Conservation (phyloP, 2,113 vertebrate species). For the Scytalopus superciliaris region DNA sequence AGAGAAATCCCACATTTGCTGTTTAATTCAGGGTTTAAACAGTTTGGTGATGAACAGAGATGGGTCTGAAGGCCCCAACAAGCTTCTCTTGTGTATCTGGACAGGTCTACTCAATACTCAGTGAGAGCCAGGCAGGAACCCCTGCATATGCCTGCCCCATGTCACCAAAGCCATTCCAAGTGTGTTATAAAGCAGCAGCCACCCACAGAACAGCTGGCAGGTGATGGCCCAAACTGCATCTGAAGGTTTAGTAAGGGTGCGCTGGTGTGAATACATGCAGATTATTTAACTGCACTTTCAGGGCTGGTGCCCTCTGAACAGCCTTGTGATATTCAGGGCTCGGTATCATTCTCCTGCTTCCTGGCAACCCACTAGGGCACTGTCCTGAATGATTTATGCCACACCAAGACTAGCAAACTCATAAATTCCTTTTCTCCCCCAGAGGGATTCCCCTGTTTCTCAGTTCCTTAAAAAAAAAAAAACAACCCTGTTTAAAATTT, state of each 20-base stretch:
- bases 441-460: constrained; percentile 7
- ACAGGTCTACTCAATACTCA: not conserved
- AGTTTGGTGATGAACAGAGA: not conserved
- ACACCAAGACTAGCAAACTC: not conserved
- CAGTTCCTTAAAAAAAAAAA: not conserved
- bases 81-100: not conserved
- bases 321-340: not conserved
- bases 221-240: accelerated
- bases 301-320: not conserved
- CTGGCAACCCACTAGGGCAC: not conserved
- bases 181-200: accelerated
- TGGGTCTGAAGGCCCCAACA: not conserved
- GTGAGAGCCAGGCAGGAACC: not conserved
- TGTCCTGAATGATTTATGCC: not conserved
- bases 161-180: not conserved
- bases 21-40: not conserved
- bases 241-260: not conserved
- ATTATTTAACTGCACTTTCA: not conserved
- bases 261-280: not conserved
- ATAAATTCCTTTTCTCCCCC: constrained; percentile 5
- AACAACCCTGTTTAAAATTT: constrained; percentile 14
- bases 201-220: accelerated
- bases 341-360: not conserved
- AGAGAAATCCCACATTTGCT: not conserved
- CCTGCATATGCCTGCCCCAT: not conserved